Base-by-base conservation (phyloP, 1,140 invertebrate genomes). In the Procambarus clarkii region DNA sequence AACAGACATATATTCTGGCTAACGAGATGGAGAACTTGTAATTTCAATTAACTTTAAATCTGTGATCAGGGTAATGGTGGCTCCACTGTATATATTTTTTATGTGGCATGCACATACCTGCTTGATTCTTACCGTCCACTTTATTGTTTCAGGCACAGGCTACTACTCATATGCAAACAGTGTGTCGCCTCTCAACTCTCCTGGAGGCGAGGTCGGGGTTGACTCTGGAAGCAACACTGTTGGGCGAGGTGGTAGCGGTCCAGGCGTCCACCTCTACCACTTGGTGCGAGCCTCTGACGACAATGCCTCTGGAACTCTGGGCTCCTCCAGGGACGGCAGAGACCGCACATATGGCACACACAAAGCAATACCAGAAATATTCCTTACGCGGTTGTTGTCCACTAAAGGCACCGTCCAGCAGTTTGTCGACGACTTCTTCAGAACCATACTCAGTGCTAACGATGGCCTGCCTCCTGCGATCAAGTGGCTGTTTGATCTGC, bases 321-420 rank as follows among this genome's bases (percentile, higher is more conserved):
- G 82, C 74, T 88, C 89, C 87, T 88, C 90, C 24, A 93, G 91
- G 78, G 92, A 93, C 83, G 91, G 92, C 81, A 84, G 86, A 83
- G 92, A 93, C 87, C 82, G 91, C 95, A 76, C 92, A 86, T 97
- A 98, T 94, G 95, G 97, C 80, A 97, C 96, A 34, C 97, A 98
- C 94, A 98, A 98, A 96, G 97, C 97, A 9, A 98, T 99, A 93
- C 98, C 98, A 2, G 98, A 99, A 95, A 98, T 99, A 94, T 99
- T 98, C 94, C 95, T 99, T 82, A 99, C 98, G 8, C 95, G 98
- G 93, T 95, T 99, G 21, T 94, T 99, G 0, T 98, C 98, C 46
- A 98, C 98, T 0, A 99, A 99, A 95, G 98, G 98, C 34, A 99
- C 98, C 9, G 97, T 99, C 80, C 98, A 99, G 94, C 98, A 99